Evolutionary conservation across 2,888 invertebrate species (phyloP).

Genomic region (Ornithoptera priamus): DNA sequence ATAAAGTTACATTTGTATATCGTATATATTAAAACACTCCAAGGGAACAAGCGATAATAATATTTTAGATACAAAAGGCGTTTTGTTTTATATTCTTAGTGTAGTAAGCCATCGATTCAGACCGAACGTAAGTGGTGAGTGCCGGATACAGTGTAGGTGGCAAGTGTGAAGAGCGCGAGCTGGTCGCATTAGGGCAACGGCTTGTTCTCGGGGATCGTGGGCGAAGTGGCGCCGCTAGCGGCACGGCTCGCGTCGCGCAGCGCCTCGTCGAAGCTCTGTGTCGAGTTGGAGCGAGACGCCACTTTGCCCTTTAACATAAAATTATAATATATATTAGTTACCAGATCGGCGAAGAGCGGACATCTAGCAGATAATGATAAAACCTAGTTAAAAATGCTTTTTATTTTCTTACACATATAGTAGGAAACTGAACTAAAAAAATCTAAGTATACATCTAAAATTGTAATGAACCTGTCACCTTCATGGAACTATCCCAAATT

Average conservation of each 20-base stretch:
- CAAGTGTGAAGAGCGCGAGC: conserved; percentile 6
- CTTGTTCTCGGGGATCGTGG: conserved; percentile 89
- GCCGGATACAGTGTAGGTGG: background rate
- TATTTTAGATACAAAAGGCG: background rate
- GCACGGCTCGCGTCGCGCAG: conserved; percentile 86
- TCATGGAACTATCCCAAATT: too few species aligned
- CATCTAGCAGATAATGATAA: too few species aligned
- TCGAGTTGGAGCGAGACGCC: conserved; percentile 93
- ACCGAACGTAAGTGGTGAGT: background rate
- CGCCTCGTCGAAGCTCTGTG: conserved; percentile 93
- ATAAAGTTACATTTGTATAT: too few species aligned
- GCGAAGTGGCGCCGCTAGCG: conserved; percentile 85
- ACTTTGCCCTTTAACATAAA: conserved; percentile 87
- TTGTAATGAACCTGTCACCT: too few species aligned
- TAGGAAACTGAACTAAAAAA: too few species aligned
- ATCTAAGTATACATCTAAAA: too few species aligned
- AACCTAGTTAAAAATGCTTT: too few species aligned
- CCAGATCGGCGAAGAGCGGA: too few species aligned
- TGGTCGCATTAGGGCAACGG: conserved; percentile 70
- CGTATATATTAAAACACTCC: too few species aligned
- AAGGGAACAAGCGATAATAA: background rate
- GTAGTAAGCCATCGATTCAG: background rate
- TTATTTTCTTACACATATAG: too few species aligned
- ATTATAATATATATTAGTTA: too few species aligned
- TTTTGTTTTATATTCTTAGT: background rate